Conservation (phyloP, 2,113 vertebrate species). For the Indicator maculatus region DNA sequence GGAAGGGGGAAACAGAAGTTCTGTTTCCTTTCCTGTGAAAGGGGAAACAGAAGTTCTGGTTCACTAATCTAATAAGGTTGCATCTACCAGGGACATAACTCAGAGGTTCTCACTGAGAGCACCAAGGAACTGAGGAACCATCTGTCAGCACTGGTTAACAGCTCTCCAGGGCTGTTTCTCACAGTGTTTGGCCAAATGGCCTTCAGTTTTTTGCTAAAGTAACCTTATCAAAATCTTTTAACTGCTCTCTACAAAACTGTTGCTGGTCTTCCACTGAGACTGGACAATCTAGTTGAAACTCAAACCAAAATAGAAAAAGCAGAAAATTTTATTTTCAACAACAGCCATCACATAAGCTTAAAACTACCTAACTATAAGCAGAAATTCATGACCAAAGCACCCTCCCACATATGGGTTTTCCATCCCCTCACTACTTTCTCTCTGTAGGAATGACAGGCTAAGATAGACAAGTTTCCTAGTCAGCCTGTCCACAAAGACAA, state of each 20-base stretch:
- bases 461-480: not conserved
- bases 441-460: not conserved
- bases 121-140: not conserved
- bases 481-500: not conserved
- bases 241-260: not conserved
- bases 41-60: not conserved
- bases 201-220: not conserved
- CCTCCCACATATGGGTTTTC: not conserved
- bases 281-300: not conserved
- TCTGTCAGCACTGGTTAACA: conserved; percentile 3
- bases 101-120: not conserved
- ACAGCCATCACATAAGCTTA: not conserved
- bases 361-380: not conserved
- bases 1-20: not conserved
- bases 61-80: conserved; percentile 5
- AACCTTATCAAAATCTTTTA: conserved; percentile 6
- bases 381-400: not conserved
- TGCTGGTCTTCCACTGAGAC: not conserved
- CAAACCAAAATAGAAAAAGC: not conserved
- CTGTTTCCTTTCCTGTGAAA: not conserved
- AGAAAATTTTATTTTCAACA: not conserved
- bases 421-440: not conserved
- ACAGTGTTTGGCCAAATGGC: not conserved
- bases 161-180: not conserved
- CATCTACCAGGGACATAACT: conserved; percentile 4